A percentile compares a stretch with the other conserved stretches of the same genome.
Conservation (phyloP, 2,113 vertebrate genomes). For the Pollimyrus isidori region DNA sequence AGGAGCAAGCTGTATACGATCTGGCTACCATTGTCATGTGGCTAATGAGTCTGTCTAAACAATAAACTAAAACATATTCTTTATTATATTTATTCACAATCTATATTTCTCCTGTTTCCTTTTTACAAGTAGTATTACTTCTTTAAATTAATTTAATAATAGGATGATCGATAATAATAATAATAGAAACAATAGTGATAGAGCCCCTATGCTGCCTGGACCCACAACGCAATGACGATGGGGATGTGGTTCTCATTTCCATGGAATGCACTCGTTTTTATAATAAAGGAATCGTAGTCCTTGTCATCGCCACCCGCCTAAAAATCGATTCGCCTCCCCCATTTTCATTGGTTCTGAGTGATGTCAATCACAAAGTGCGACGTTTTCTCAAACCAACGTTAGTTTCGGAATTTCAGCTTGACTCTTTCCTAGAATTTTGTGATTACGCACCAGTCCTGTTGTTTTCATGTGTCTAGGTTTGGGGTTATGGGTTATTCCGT, state of each 20-base stretch:
- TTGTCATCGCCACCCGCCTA: background rate
- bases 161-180: background rate
- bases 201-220: background rate
- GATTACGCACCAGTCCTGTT: background rate
- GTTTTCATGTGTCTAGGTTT: background rate
- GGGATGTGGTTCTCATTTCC: background rate
- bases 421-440: background rate
- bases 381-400: background rate
- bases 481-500: background rate
- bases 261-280: background rate
- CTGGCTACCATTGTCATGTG: background rate
- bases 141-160: background rate
- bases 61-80: background rate
- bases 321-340: background rate
- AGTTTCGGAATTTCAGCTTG: background rate
- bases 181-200: background rate
- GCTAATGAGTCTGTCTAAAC: background rate
- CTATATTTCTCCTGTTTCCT: background rate
- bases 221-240: background rate
- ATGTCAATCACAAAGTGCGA: background rate
- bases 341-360: background rate
- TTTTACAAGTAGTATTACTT: background rate
- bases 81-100: background rate
- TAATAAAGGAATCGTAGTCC: background rate
- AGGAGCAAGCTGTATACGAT: too few relatives aligned